Conservation (phyloP, 2,113 vertebrate genomes). For the Salminus brasiliensis region DNA sequence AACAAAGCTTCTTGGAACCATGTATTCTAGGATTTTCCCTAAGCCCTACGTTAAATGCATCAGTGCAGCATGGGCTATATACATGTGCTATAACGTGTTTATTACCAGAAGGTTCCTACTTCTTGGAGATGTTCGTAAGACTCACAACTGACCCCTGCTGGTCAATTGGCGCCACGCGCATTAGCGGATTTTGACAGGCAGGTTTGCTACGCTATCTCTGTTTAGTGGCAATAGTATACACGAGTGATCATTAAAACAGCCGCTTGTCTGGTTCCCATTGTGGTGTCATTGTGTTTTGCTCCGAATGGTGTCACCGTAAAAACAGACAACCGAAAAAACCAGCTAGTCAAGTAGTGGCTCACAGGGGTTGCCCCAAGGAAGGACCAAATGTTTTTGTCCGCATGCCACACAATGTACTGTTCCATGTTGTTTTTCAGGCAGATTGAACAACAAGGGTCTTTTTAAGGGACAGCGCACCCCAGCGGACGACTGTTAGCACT, state of each 20-base stretch:
- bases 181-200: background rate
- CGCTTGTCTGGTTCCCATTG: constrained; percentile 27
- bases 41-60: background rate
- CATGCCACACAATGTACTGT: background rate
- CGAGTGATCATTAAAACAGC: constrained; percentile 27
- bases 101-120: background rate
- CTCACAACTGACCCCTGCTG: constrained; percentile 35
- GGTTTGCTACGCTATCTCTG: background rate
- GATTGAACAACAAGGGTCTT: constrained; percentile 11
- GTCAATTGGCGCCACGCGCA: background rate
- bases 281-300: constrained; percentile 42
- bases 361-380: constrained; percentile 56
- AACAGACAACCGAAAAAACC: constrained; percentile 54
- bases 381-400: background rate
- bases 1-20: background rate
- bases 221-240: constrained; percentile 2
- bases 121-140: no score
- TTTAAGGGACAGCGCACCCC: constrained; percentile 45
- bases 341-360: constrained; percentile 61
- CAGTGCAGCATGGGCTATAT: no score
- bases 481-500: constrained; percentile 37
- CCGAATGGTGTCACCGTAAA: constrained; percentile 6
- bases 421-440: background rate
- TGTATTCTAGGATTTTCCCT: background rate
- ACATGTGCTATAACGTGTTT: background rate